Evolutionary conservation across 30 jellyfish, hydroid and myxozoan genomes (phyloP).

Genomic region (Catostylus mosaicus): DNA sequence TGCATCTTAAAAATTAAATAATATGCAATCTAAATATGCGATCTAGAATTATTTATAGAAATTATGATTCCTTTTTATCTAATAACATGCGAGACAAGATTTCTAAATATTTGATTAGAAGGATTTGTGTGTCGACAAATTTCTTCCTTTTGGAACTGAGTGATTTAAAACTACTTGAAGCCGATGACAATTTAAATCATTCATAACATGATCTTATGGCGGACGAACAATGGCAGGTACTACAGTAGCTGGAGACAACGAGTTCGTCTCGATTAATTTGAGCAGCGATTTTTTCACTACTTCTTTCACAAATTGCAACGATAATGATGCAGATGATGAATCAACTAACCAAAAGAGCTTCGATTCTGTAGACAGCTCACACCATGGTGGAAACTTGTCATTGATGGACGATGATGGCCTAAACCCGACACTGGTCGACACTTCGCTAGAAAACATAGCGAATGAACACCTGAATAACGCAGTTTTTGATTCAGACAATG

Average conservation of each 20-base stretch:
- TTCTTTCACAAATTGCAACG: not conserved
- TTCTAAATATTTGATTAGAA: no score
- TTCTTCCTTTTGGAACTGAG: no score
- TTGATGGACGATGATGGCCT: slow-evolving; percentile 32
- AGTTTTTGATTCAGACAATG: slow-evolving; percentile 29
- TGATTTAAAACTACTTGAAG: slow-evolving; percentile 5
- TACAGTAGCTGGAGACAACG: slow-evolving; percentile 10
- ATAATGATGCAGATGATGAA: slow-evolving; percentile 62
- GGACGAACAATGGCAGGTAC: slow-evolving; percentile 49
- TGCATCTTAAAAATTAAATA: no score
- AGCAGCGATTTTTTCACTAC: slow-evolving; percentile 20
- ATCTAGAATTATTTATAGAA: no score
- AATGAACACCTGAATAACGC: not conserved
- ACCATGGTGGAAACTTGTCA: slow-evolving; percentile 5
- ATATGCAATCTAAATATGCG: no score
- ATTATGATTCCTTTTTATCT: no score
- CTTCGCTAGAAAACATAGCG: not conserved
- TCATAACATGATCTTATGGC: slow-evolving; percentile 55
- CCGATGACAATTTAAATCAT: slow-evolving; percentile 13
- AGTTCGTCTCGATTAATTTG: slow-evolving; percentile 34
- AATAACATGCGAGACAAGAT: no score
- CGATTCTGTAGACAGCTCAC: slow-evolving; percentile 33
- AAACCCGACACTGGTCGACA: not conserved
- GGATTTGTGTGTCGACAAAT: no score
- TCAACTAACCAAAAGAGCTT: slow-evolving; percentile 22